Conservation (phyloP, 2,797 vertebrate genomes). For the Schizopygopsis malacanthus region DNA sequence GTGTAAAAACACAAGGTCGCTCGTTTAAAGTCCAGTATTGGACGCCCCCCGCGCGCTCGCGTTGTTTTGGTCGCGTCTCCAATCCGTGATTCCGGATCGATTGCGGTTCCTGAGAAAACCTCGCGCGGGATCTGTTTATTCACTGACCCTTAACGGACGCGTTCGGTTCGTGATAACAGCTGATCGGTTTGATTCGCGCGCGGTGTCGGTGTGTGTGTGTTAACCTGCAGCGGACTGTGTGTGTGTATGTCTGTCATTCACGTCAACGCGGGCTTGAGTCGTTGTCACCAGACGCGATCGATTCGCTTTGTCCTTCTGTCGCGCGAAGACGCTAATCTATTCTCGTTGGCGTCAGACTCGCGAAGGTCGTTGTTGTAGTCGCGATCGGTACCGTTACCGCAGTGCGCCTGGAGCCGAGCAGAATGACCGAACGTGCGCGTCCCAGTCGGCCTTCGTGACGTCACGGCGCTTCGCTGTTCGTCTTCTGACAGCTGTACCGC, state of each 20-base stretch:
- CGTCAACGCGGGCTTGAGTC: background rate
- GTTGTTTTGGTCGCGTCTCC: background rate
- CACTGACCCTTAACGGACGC: background rate
- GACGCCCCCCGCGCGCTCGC: background rate
- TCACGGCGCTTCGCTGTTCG: background rate
- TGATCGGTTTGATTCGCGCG: fast-evolving
- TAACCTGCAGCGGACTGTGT: no score
- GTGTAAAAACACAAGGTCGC: fast-evolving
- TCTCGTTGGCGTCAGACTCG: background rate
- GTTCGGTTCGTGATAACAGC: background rate
- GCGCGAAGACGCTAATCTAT: background rate
- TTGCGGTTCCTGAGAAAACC: conserved; percentile 64
- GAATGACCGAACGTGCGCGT: background rate
- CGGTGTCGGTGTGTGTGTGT: background rate
- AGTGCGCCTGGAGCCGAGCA: background rate
- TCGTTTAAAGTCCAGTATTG: fast-evolving
- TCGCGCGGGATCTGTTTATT: background rate
- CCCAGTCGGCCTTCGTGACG: conserved; percentile 5
- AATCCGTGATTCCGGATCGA: conserved; percentile 65
- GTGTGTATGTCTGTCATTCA: conserved; percentile 38
- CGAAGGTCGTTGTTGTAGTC: background rate
- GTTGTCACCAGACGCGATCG: background rate
- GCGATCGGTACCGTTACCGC: conserved; percentile 1
- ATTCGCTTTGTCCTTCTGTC: background rate
- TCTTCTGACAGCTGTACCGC: background rate